Evolutionary conservation across 1,140 invertebrate species (phyloP).

Genomic region (Antheraea pernyi): DNA sequence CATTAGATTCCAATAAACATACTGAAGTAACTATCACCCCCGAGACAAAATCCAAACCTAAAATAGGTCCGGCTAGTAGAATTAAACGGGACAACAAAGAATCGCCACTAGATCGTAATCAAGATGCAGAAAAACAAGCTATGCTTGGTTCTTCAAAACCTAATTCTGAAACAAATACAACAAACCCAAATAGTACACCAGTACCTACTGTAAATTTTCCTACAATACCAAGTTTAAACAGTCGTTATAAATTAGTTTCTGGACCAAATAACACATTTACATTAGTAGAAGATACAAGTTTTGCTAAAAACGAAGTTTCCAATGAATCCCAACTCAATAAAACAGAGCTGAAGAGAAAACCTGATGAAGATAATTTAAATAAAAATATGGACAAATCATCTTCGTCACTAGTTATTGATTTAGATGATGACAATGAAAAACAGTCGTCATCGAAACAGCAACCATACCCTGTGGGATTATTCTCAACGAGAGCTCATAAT

Average conservation of each 20-base stretch:
- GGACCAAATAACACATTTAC: slow-evolving; percentile 68
- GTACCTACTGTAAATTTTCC: slow-evolving; percentile 48
- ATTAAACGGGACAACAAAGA: slow-evolving; percentile 29
- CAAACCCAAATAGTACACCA: neutral
- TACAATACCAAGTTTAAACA: slow-evolving; percentile 44
- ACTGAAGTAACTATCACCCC: slow-evolving; percentile 31
- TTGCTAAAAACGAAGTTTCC: neutral
- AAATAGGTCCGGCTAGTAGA: slow-evolving; percentile 64
- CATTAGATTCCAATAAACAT: slow-evolving; percentile 16
- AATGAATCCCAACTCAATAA: neutral
- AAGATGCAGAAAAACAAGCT: neutral
- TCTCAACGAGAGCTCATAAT: slow-evolving; percentile 48
- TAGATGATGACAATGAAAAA: slow-evolving; percentile 19
- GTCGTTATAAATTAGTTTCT: slow-evolving; percentile 57
- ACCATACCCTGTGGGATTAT: slow-evolving; percentile 69
- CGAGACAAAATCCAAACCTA: slow-evolving; percentile 47
- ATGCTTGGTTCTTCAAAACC: neutral
- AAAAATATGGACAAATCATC: neutral
- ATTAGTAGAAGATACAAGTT: slow-evolving; percentile 43
- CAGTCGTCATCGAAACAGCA: slow-evolving; percentile 17
- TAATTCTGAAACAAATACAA: neutral
- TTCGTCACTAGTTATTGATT: slow-evolving; percentile 21
- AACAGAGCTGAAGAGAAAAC: neutral
- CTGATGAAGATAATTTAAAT: slow-evolving; percentile 19
- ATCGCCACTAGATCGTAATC: neutral